Percentiles rank a stretch among this genome's conserved stretches.
Evolutionary conservation across 2,113 vertebrate species (phyloP).

Genomic region (Muntiacus muntjak): DNA sequence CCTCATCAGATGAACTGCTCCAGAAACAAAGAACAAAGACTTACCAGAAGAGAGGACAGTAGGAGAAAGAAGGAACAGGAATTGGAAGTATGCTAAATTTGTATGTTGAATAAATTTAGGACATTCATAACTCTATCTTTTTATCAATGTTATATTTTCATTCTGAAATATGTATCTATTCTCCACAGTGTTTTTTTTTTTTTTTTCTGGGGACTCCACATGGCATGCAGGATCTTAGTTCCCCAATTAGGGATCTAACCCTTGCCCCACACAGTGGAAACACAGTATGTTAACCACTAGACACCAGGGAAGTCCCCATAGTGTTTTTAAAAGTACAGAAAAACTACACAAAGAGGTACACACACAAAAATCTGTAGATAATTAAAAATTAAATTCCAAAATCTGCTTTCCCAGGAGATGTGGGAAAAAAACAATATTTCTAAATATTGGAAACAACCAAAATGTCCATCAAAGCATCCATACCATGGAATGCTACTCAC

Average conservation of each 20-base stretch:
- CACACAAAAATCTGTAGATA: neutral
- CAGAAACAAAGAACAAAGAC: neutral
- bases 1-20: neutral
- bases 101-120: constrained; percentile 5
- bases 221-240: neutral
- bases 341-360: neutral
- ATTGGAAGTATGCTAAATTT: neutral
- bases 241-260: neutral
- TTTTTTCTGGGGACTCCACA: neutral
- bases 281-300: neutral
- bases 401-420: neutral
- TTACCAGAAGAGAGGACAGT: neutral
- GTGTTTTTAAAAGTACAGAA: neutral
- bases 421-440: neutral
- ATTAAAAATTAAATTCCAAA: neutral
- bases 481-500: neutral
- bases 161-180: neutral
- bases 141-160: neutral
- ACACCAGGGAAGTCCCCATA: neutral
- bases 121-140: neutral
- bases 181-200: too few relatives aligned
- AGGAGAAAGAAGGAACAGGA: neutral
- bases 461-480: neutral
- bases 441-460: neutral
- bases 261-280: neutral